These are phyloP conservation scores for Margaritifera margaritifera DNA, from an alignment of 2,888 invertebrate genomes.

Conservation along the genomic window DNA sequence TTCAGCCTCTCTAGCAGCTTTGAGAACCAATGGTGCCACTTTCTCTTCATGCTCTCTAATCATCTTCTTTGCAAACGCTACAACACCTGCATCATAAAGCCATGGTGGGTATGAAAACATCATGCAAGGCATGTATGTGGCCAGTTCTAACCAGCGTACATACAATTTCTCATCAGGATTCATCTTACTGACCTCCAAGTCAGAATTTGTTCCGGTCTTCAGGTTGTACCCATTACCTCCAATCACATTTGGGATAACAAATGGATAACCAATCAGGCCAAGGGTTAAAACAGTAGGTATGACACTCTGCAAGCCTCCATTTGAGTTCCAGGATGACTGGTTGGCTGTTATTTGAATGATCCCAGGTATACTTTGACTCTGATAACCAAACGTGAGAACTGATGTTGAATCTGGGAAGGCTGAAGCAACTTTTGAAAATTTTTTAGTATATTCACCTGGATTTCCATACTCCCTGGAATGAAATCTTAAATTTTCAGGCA, in stretches of 20 bases:
- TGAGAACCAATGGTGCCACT: slow-evolving; percentile 43
- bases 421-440: slow-evolving; percentile 75
- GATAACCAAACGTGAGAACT: slow-evolving; percentile 85
- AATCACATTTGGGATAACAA: slow-evolving; percentile 93
- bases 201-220: slow-evolving; percentile 10
- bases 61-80: slow-evolving; percentile 46
- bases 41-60: slow-evolving; percentile 43
- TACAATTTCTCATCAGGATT: slow-evolving; percentile 75
- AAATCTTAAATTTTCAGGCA: slow-evolving; percentile 36
- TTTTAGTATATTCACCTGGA: slow-evolving; percentile 51
- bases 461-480: slow-evolving; percentile 28
- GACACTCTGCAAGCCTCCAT: slow-evolving; percentile 83
- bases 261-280: slow-evolving; percentile 88
- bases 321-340: slow-evolving; percentile 87
- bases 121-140: slow-evolving; percentile 92
- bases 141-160: slow-evolving; percentile 88
- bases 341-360: slow-evolving; percentile 88
- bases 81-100: slow-evolving; percentile 82
- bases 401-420: slow-evolving; percentile 78
- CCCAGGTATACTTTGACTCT: slow-evolving; percentile 86
- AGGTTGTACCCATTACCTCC: slow-evolving; percentile 81
- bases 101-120: slow-evolving; percentile 92
- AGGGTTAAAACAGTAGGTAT: slow-evolving; percentile 83
- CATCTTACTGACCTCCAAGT: slow-evolving; percentile 1
- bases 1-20: slow-evolving; percentile 54